Percentiles rank a stretch among this genome's conserved stretches.
phyloP scores from a whole-genome alignment of 2,888 invertebrate genomes.

The Pardosa pseudoannulata region DNA sequence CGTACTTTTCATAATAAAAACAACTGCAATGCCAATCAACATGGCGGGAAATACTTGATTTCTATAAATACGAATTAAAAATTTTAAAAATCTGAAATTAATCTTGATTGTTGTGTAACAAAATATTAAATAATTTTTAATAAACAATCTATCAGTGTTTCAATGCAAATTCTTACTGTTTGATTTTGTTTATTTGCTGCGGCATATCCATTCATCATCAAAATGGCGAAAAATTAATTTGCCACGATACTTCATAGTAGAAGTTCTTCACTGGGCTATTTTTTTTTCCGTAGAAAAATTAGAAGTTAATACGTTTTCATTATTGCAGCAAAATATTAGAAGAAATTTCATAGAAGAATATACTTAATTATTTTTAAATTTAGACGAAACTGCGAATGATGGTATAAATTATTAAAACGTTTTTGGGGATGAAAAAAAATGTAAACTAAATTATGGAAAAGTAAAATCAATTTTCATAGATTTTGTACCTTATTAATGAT shows the following conservation, averaged over 20 bases:
- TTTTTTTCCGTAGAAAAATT: too few relatives aligned
- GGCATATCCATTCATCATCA: slow-evolving; percentile 3
- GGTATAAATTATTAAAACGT: too few relatives aligned
- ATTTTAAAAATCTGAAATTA: not conserved
- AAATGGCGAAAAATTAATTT: slow-evolving; percentile 54
- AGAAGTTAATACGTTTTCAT: too few relatives aligned
- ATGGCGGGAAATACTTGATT: slow-evolving; percentile 68
- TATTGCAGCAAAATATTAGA: too few relatives aligned
- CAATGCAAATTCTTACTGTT: not conserved
- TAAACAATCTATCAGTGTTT: not conserved
- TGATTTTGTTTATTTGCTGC: slow-evolving; percentile 7
- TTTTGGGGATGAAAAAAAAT: too few relatives aligned
- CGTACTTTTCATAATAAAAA: slow-evolving; percentile 53
- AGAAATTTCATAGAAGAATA: too few relatives aligned
- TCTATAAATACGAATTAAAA: slow-evolving; percentile 51
- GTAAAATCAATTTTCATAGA: too few relatives aligned
- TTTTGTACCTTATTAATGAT: too few relatives aligned
- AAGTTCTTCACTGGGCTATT: too few relatives aligned
- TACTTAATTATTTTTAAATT: too few relatives aligned
- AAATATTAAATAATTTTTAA: not conserved
- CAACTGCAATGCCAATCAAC: slow-evolving; percentile 59
- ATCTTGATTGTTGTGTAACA: not conserved
- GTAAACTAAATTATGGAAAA: too few relatives aligned
- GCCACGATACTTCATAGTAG: slow-evolving; percentile 14
- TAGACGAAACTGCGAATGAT: too few relatives aligned